A percentile compares a stretch with the other conserved stretches of the same genome.
These are phyloP conservation scores for Andrena chrysosceles DNA, from an alignment of 2,888 invertebrate species.

Conservation along the genomic window DNA sequence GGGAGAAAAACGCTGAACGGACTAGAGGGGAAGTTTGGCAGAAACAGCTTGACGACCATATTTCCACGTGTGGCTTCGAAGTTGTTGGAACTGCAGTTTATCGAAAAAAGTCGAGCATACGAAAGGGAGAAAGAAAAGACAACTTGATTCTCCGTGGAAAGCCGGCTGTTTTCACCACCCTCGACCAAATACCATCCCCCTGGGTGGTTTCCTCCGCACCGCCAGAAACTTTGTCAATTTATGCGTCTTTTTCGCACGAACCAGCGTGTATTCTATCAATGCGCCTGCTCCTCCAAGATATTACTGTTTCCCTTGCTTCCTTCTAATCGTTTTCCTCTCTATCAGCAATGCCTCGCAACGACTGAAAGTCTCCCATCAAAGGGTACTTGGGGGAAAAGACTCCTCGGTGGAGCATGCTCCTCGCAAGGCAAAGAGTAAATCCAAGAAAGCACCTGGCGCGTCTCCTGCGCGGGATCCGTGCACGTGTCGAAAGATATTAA, in stretches of 20 bases:
- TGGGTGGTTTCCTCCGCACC: constrained; percentile 57
- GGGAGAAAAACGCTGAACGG: neutral
- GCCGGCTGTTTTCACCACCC: constrained; percentile 44
- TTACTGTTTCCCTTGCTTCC: neutral
- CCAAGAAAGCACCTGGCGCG: constrained; percentile 58
- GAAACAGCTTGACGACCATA: constrained; percentile 55
- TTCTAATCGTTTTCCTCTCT: neutral
- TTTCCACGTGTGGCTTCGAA: constrained; percentile 37
- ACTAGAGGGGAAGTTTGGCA: constrained; percentile 22
- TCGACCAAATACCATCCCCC: constrained; percentile 30
- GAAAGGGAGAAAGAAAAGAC: constrained; percentile 34
- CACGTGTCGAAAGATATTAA: constrained; percentile 72
- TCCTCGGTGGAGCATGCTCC: neutral
- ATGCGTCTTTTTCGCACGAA: constrained; percentile 72
- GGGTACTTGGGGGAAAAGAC: neutral
- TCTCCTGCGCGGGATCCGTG: constrained; percentile 41
- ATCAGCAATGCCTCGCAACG: neutral
- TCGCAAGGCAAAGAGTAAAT: neutral
- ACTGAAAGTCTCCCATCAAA: neutral
- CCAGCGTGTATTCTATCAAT: constrained; percentile 76
- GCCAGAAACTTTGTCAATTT: constrained; percentile 73
- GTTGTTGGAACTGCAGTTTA: constrained; percentile 40
- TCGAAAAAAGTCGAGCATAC: constrained; percentile 47
- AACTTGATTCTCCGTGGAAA: constrained; percentile 45
- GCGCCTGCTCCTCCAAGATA: constrained; percentile 16